Base-by-base conservation (phyloP, 2,113 vertebrate genomes). In the Bufo bufo region DNA sequence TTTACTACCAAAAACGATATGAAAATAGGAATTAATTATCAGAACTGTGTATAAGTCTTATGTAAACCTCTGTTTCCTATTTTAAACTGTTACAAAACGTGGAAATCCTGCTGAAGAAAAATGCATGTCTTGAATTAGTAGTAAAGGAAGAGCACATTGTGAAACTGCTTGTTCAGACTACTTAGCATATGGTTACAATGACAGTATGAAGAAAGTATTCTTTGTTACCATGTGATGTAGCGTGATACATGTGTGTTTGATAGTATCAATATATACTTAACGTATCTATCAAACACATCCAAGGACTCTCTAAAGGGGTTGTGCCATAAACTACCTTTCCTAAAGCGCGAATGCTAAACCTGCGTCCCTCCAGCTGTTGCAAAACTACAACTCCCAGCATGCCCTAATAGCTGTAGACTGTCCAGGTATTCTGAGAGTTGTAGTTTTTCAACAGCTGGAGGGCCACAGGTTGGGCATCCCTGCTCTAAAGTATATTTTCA, bases 171-270 rank as follows among this genome's bases (percentile, higher is more conserved):
- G 82, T 59, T 74, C 72, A 19, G 65, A 74, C 77, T 72, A 43
- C 58, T 13, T 77, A 61, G 63, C 86, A 87, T 72, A 58, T 87
- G 85, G 79, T 87, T 81, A 33, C 52, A 87, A 81, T 87, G 63
- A 69, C 14, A 59, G 23, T 20, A 71, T 87, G 72, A 75, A 75
- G 47, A 75, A 75, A 59, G 49, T 61, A 79, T 87, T 72, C 61
- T 87, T 63, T 79, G 19, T n/a, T 87, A 79, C 82, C 65, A 72
- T 74, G 66, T 49, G 72, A 74, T 75, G 72, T 9, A 75, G 47
- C 16, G 45, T 59, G 78, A 81, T 54, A 81, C 16, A 20, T 4
- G 58, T 80, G 14, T 58, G n/a, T 43, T 56, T 59, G 23, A 80
- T 80, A 59, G 23, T 19, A 59, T 58, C 66, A 71, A 20, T 8